Base-by-base conservation (phyloP, 2,888 invertebrate genomes). In the Mimachlamys varia region DNA sequence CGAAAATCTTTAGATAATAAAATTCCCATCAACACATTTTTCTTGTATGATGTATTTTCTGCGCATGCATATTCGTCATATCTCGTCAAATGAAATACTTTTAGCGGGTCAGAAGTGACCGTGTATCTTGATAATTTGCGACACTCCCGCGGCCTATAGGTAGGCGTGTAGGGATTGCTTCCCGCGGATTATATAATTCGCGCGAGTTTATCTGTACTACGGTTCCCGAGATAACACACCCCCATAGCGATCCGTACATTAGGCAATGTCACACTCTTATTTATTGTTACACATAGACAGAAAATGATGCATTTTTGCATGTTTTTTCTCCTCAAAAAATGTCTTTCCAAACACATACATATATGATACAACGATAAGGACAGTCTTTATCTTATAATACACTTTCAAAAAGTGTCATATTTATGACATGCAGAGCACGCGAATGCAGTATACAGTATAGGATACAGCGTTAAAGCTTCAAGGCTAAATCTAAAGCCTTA, bases 131-230 rank as follows among this genome's bases (percentile, higher is more conserved):
- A 76, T 76, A 33, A 12, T 33, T 33, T 33, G 27, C 76, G 3
- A 5, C 27, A 12, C 76, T 0, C 22, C 0, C 22, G 58, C 7
- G 19, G 58, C 2, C n/a, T n/a, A n/a, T 58, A 58, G 19, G 76
- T 76, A 27, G 76, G 76, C 76, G 76, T 76, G 76, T 76, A 33
- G 19, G 76, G 62, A 62, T 22, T 2, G 62, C 62, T 62, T n/a
- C 62, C 62, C 62, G 76, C 76, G 76, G 76, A 76, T 76, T 76
- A 76, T 76, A 76, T 76, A 62, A 62, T 62, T 62, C 62, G 22
- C 62, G 2, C 22, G 22, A 22, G n/a, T 62, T 62, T 76, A 76
- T 76, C 76, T 76, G 76, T 27, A 76, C 58, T 19, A 33, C 2
- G 76, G 76, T 17, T 33, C 5, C 27, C 1, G 76, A 76, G 76